phyloP scores from a whole-genome alignment of 2,888 invertebrate species.

The Parnassius orleans region DNA sequence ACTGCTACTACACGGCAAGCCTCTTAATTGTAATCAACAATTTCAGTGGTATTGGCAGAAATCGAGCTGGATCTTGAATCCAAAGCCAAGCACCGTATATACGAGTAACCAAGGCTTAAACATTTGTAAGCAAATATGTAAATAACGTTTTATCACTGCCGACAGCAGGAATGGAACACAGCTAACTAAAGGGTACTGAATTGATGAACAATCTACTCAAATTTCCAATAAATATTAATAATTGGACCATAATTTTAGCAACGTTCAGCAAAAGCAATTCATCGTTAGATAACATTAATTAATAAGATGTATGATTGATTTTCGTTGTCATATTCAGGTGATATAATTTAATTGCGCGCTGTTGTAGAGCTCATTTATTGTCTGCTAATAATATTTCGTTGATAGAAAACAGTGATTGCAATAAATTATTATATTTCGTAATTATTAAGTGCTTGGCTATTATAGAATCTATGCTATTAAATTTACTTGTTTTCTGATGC shows the following conservation, averaged over 20 bases:
- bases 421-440: conserved; percentile 23
- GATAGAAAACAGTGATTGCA: conserved; percentile 15
- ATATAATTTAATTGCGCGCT: conserved; percentile 11
- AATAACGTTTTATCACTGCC: too few species aligned
- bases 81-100: too few species aligned
- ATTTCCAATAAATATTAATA: neutral
- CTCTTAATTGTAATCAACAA: too few species aligned
- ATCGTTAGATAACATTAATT: neutral
- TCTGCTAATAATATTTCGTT: conserved; percentile 15
- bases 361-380: conserved; percentile 6
- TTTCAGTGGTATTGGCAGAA: too few species aligned
- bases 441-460: conserved; percentile 2
- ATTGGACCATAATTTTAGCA: conserved; percentile 1
- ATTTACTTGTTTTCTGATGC: conserved; percentile 19
- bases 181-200: too few species aligned
- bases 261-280: neutral
- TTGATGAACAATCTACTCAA: too few species aligned
- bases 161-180: too few species aligned
- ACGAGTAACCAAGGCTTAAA: too few species aligned
- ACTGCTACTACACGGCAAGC: too few species aligned
- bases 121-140: too few species aligned
- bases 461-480: conserved; percentile 12
- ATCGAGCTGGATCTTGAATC: too few species aligned
- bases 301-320: conserved; percentile 13
- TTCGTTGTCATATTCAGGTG: neutral